These are phyloP conservation scores for Bergia sp. DNA, from an alignment of 92 coral and sea anemone genomes.

Conservation along the genomic window DNA sequence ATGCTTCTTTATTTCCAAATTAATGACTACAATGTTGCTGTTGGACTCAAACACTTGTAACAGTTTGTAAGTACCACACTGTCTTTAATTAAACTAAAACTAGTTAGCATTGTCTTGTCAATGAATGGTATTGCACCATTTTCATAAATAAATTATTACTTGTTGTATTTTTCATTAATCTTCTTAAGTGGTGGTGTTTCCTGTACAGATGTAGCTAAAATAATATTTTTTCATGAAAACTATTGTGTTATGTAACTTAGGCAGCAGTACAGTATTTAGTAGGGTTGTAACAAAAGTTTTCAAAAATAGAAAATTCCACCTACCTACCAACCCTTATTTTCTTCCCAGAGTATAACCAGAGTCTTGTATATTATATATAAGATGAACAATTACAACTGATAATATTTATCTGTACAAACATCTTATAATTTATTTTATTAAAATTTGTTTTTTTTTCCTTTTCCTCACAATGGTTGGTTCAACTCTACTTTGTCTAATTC, in stretches of 20 bases:
- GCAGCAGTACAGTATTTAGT: too few species aligned
- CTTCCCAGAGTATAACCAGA: too few species aligned
- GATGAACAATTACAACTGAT: neutral
- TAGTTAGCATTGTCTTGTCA: neutral
- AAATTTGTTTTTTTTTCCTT: neutral
- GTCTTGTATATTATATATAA: too few species aligned
- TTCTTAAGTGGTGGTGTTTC: too few species aligned
- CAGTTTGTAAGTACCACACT: constrained; percentile 30
- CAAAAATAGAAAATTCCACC: too few species aligned
- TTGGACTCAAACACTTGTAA: neutral
- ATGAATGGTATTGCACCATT: neutral
- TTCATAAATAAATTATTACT: too few species aligned
- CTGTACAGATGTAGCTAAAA: too few species aligned
- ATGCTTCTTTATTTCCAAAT: neutral
- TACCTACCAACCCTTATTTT: too few species aligned
- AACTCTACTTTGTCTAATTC: neutral
- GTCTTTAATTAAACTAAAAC: neutral
- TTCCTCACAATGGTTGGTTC: neutral
- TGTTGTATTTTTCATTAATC: too few species aligned
- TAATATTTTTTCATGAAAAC: too few species aligned
- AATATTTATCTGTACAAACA: neutral
- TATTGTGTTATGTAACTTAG: too few species aligned
- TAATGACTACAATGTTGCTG: constrained; percentile 1
- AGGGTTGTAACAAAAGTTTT: too few species aligned
- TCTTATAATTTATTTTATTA: neutral